phyloP scores from a whole-genome alignment of 2,888 invertebrate species.

The Noctua fimbriata region DNA sequence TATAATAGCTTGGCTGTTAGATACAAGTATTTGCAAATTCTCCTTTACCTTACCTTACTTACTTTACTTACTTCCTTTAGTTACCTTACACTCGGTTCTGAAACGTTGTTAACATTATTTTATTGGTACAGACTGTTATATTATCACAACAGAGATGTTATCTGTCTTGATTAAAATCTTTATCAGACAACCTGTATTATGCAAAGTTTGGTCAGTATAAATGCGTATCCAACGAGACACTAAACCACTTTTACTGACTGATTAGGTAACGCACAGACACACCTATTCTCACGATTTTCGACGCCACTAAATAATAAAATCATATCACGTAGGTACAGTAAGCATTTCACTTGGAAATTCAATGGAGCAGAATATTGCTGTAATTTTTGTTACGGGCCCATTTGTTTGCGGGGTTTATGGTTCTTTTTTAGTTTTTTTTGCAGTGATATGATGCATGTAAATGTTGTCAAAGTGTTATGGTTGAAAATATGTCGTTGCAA shows the following conservation, averaged over 20 bases:
- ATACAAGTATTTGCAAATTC: background rate
- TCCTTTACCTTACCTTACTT: no score
- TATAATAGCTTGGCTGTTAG: background rate
- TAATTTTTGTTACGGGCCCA: slow-evolving; percentile 61
- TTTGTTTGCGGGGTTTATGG: slow-evolving; percentile 30
- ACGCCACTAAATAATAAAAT: slow-evolving; percentile 45
- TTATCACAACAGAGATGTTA: background rate
- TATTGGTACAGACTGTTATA: background rate
- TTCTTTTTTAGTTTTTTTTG: slow-evolving; percentile 5
- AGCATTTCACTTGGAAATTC: slow-evolving; percentile 53
- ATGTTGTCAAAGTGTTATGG: background rate
- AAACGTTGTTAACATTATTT: background rate
- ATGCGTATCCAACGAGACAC: slow-evolving; percentile 11
- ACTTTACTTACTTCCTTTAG: no score
- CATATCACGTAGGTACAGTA: slow-evolving; percentile 60
- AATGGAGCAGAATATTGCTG: slow-evolving; percentile 56
- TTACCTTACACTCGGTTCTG: background rate
- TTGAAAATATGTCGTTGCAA: background rate
- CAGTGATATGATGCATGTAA: background rate
- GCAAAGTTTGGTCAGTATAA: background rate
- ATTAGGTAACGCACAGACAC: slow-evolving; percentile 18
- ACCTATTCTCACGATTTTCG: slow-evolving; percentile 4
- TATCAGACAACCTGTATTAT: background rate
- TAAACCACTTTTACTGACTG: slow-evolving; percentile 23
- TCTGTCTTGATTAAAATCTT: background rate